phyloP scores from a whole-genome alignment of 2,888 invertebrate genomes.

The Drosophila prolongata region DNA sequence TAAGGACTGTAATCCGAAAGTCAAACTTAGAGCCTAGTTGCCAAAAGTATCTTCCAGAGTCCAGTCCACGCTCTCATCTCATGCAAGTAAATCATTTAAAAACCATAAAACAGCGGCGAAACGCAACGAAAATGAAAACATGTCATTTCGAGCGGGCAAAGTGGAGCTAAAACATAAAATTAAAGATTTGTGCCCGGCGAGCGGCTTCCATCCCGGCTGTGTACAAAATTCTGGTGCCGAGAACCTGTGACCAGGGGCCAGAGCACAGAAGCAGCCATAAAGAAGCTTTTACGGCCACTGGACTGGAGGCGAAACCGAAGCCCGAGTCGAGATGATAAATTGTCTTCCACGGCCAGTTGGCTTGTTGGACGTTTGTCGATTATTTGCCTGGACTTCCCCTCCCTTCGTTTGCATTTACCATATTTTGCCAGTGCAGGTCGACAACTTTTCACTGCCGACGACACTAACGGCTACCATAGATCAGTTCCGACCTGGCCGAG shows the following conservation, averaged over 20 bases:
- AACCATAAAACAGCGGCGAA: slow-evolving; percentile 8
- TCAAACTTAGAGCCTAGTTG: background rate
- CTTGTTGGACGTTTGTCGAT: slow-evolving; percentile 57
- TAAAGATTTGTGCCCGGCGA: slow-evolving; percentile 40
- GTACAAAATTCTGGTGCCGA: background rate
- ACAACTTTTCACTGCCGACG: slow-evolving; percentile 59
- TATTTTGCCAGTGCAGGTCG: slow-evolving; percentile 54
- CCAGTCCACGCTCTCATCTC: background rate
- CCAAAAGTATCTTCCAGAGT: background rate
- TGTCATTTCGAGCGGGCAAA: slow-evolving; percentile 12
- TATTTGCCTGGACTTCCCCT: slow-evolving; percentile 33
- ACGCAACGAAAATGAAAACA: slow-evolving; percentile 20
- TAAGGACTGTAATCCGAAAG: background rate
- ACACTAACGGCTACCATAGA: slow-evolving; percentile 65
- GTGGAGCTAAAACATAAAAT: slow-evolving; percentile 33
- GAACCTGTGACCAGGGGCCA: slow-evolving; percentile 26
- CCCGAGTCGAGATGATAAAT: slow-evolving; percentile 75
- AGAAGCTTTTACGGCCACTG: slow-evolving; percentile 66
- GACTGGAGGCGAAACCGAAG: slow-evolving; percentile 44
- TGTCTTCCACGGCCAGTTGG: slow-evolving; percentile 67
- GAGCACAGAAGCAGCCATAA: slow-evolving; percentile 68
- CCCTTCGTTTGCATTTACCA: slow-evolving; percentile 13
- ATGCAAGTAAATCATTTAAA: slow-evolving; percentile 12
- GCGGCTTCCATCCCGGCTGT: background rate
- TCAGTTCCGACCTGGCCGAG: slow-evolving; percentile 43